Conservation (phyloP, 2,888 invertebrate genomes). For the Leuctra nigra region DNA sequence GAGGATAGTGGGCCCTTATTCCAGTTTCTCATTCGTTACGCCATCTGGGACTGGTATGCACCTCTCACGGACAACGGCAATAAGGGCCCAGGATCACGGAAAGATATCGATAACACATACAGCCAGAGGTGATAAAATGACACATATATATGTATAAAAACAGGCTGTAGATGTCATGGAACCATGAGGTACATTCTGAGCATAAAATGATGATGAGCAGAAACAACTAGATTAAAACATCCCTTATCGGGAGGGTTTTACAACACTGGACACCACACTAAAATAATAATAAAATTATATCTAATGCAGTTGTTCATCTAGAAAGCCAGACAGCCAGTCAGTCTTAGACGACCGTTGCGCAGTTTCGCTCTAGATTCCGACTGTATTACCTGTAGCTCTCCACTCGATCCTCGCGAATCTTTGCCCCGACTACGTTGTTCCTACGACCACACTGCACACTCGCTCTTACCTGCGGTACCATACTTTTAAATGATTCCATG, state of each 20-base stretch:
- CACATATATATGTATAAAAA: not conserved
- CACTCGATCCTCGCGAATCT: no score
- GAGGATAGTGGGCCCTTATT: no score
- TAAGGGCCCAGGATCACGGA: conserved; percentile 8
- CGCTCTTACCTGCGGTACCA: conserved; percentile 55
- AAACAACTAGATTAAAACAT: conserved; percentile 7
- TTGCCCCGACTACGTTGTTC: conserved; percentile 11
- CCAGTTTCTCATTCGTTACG: no score
- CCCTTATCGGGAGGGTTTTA: not conserved
- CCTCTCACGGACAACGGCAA: no score
- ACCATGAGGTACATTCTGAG: not conserved
- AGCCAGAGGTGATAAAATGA: not conserved
- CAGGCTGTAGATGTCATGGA: conserved; percentile 2
- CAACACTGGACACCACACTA: conserved; percentile 14
- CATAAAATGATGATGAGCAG: conserved; percentile 7
- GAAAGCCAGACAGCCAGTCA: conserved; percentile 16
- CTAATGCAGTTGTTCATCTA: conserved; percentile 7
- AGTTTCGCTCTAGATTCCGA: not conserved
- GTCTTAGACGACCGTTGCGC: conserved; percentile 1
- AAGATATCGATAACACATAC: conserved; percentile 12
- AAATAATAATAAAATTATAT: conserved; percentile 1
- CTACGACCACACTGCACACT: not conserved
- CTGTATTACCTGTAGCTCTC: no score
- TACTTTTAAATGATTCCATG: conserved; percentile 79
- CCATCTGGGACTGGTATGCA: no score